Conservation (phyloP, 2,888 invertebrate genomes). For the Torymus aiolomorphi region DNA sequence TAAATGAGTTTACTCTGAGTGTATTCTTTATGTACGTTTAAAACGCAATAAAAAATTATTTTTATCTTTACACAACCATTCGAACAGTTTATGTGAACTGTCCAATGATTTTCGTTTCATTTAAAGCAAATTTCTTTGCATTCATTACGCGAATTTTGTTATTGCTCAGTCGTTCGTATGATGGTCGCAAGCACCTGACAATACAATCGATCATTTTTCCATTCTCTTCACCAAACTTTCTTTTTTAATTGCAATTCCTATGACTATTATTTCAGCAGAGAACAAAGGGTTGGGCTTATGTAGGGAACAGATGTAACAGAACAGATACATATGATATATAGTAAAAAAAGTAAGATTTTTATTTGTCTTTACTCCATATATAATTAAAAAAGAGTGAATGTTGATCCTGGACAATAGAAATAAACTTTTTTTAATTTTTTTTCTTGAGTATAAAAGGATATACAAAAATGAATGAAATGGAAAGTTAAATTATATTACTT, state of each 20-base stretch:
- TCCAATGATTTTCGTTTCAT: not conserved
- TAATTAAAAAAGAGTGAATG: too few relatives aligned
- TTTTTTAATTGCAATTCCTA: not conserved
- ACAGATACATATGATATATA: not conserved
- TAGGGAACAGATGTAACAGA: slow-evolving; percentile 1
- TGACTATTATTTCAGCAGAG: slow-evolving; percentile 34
- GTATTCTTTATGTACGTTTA: slow-evolving; percentile 20
- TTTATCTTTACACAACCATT: slow-evolving; percentile 33
- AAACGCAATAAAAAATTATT: slow-evolving; percentile 26
- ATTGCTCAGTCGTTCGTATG: slow-evolving; percentile 35
- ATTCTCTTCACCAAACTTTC: slow-evolving; percentile 18
- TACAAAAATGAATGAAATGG: not conserved
- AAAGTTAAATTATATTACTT: not conserved
- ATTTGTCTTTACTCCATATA: too few relatives aligned
- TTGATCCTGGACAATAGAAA: too few relatives aligned
- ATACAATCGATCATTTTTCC: too few relatives aligned
- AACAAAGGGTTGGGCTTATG: slow-evolving; percentile 22
- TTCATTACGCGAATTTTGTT: slow-evolving; percentile 26
- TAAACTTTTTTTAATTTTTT: too few relatives aligned
- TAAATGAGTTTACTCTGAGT: slow-evolving; percentile 29
- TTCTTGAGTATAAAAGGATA: too few relatives aligned
- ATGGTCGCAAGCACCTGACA: slow-evolving; percentile 30
- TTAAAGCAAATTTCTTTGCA: slow-evolving; percentile 21
- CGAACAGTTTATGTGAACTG: slow-evolving; percentile 14
- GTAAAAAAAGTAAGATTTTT: too few relatives aligned